These are phyloP conservation scores for Prinia subflava DNA, from an alignment of 2,113 vertebrate species.

Conservation along the genomic window DNA sequence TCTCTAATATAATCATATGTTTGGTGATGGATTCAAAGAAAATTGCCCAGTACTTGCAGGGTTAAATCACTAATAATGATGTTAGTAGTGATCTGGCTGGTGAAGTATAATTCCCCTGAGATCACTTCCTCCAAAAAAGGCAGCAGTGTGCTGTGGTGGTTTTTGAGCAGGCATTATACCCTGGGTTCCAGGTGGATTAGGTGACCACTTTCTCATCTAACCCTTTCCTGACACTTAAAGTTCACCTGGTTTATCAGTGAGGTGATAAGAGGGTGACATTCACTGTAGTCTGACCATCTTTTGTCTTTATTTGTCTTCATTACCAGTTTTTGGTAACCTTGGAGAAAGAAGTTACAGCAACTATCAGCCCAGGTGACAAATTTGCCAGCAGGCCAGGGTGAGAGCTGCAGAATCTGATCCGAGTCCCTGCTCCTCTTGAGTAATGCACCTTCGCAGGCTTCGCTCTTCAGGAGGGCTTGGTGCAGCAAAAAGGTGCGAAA, in stretches of 20 bases:
- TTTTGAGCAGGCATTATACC: background rate
- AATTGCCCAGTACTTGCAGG: constrained; percentile 44
- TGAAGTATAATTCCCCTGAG: constrained; percentile 11
- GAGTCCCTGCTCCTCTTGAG: background rate
- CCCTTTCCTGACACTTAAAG: background rate
- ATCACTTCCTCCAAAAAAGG: background rate
- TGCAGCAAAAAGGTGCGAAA: constrained; percentile 48
- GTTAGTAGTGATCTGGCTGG: constrained; percentile 39
- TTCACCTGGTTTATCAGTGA: background rate
- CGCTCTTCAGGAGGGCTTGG: background rate
- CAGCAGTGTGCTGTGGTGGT: background rate
- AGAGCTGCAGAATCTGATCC: background rate
- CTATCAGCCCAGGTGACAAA: background rate
- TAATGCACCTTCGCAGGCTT: background rate
- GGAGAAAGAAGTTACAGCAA: background rate
- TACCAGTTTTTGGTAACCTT: constrained; percentile 28
- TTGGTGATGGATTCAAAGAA: constrained; percentile 26
- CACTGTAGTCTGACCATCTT: background rate
- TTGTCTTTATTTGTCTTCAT: constrained; percentile 48
- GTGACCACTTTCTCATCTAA: background rate
- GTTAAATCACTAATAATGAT: constrained; percentile 61
- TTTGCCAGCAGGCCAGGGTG: constrained; percentile 28
- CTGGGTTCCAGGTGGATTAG: background rate
- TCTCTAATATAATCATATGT: constrained; percentile 3
- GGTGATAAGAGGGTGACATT: background rate